A percentile compares a stretch with the other conserved stretches of the same genome.
These are phyloP conservation scores for Lontra canadensis DNA, from an alignment of 2,113 vertebrate genomes.

Conservation along the genomic window DNA sequence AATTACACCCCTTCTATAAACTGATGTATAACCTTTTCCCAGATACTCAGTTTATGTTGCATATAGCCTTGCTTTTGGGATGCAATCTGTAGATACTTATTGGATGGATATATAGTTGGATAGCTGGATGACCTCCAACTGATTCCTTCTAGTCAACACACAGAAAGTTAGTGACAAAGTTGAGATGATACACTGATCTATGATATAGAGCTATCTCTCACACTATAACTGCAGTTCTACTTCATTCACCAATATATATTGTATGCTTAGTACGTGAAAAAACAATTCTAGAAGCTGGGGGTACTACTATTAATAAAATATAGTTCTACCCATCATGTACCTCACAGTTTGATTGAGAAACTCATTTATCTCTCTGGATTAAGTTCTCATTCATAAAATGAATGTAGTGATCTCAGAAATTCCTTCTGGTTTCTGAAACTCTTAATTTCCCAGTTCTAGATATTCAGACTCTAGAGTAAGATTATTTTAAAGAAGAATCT, in stretches of 20 bases:
- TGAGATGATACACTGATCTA: background rate
- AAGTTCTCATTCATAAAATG: background rate
- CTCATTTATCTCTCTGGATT: background rate
- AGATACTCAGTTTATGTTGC: background rate
- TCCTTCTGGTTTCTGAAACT: background rate
- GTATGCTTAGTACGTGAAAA: background rate
- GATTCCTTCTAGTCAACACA: slow-evolving; percentile 2
- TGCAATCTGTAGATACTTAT: background rate
- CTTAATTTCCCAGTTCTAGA: background rate
- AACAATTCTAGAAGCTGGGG: background rate
- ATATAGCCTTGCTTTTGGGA: background rate
- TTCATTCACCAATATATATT: background rate
- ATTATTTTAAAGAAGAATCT: background rate
- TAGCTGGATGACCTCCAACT: background rate
- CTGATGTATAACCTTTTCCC: background rate
- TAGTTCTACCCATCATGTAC: background rate
- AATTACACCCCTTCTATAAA: background rate
- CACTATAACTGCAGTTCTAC: background rate
- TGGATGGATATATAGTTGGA: background rate
- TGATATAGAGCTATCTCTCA: background rate
- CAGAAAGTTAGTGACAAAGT: background rate
- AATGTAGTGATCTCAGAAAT: background rate
- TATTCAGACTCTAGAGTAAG: background rate
- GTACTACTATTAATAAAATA: background rate
- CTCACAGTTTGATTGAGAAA: background rate